Conservation (phyloP, 2,888 invertebrate species). For the Ecliptopera silaceata region DNA sequence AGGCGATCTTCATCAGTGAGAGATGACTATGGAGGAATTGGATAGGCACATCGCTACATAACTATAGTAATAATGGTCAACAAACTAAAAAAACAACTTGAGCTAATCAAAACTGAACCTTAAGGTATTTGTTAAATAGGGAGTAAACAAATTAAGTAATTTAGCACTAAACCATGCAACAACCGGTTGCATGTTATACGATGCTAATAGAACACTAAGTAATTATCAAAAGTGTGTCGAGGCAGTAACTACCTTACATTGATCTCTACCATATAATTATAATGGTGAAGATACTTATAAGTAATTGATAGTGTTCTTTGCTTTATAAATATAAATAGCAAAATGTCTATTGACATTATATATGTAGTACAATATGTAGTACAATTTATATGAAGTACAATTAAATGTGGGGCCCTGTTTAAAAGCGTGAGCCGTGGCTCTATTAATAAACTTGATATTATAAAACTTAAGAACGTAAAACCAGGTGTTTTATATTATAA, state of each 20-base stretch:
- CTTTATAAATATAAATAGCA: too few species aligned
- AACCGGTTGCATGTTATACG: constrained; percentile 34
- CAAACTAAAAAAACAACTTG: neutral
- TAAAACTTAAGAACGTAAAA: neutral
- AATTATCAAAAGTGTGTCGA: constrained; percentile 52
- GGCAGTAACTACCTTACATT: constrained; percentile 39
- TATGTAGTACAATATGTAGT: too few species aligned
- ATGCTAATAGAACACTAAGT: constrained; percentile 40
- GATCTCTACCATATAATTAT: constrained; percentile 30
- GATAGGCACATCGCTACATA: too few species aligned
- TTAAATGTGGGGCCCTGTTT: too few species aligned
- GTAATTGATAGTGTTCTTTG: constrained; percentile 7
- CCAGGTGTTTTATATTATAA: neutral
- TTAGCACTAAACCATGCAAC: constrained; percentile 25
- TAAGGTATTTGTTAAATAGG: constrained; percentile 6
- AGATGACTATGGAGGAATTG: too few species aligned
- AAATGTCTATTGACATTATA: too few species aligned
- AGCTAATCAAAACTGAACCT: neutral
- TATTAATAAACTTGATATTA: too few species aligned
- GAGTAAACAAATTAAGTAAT: constrained; percentile 26
- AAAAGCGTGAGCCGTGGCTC: too few species aligned
- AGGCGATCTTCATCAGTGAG: too few species aligned
- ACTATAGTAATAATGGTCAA: neutral
- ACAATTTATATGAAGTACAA: too few species aligned
- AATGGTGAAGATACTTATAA: constrained; percentile 34